These are phyloP conservation scores for Nasua narica DNA, from an alignment of 2,797 vertebrate species.

Conservation along the genomic window DNA sequence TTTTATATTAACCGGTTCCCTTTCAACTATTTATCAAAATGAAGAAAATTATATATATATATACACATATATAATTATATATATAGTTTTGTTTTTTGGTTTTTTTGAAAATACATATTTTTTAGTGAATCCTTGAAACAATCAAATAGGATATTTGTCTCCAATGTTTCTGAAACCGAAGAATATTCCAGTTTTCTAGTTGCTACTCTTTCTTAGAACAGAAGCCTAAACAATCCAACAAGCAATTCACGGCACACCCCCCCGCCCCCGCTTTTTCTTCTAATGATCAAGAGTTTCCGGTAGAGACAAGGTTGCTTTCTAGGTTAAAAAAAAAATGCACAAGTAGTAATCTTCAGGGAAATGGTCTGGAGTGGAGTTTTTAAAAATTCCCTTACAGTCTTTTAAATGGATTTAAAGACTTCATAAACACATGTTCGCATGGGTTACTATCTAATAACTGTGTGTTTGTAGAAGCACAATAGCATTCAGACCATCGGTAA, in stretches of 20 bases:
- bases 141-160: not conserved
- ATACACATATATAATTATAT: too few relatives aligned
- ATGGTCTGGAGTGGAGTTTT: not conserved
- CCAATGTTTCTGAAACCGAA: not conserved
- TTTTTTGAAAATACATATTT: not conserved
- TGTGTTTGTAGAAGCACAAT: not conserved
- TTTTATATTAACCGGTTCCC: not conserved
- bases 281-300: not conserved
- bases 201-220: not conserved
- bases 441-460: not conserved
- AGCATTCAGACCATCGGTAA: conserved; percentile 17
- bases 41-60: not conserved
- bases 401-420: not conserved
- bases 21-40: conserved; percentile 1
- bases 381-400: not conserved
- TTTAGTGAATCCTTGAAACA: not conserved
- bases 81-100: too few relatives aligned
- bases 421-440: not conserved
- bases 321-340: not conserved
- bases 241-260: not conserved
- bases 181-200: not conserved
- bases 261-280: not conserved
- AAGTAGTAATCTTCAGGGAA: not conserved
- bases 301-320: not conserved
- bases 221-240: not conserved